A percentile compares a stretch with the other conserved stretches of the same genome.
phyloP scores from a whole-genome alignment of 2,113 vertebrate genomes.

The Labrus mixtus region DNA sequence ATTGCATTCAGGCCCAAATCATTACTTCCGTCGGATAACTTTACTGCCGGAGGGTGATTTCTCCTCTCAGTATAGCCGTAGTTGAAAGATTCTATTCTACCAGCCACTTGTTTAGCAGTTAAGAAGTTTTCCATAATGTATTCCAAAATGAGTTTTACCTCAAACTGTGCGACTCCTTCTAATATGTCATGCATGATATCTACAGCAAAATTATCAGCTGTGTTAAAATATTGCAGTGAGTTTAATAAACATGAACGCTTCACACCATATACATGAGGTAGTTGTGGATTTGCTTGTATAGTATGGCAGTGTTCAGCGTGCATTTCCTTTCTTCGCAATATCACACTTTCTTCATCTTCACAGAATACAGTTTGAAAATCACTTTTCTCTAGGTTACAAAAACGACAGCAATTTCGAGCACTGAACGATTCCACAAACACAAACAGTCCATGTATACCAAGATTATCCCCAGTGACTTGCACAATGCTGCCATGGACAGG shows the following conservation, averaged over 20 bases:
- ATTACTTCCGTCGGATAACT: slow-evolving; percentile 25
- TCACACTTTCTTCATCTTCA: slow-evolving; percentile 11
- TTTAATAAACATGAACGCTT: too few relatives aligned
- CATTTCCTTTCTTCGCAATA: slow-evolving; percentile 15
- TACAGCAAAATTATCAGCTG: too few relatives aligned
- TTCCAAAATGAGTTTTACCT: too few relatives aligned
- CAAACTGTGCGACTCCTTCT: too few relatives aligned
- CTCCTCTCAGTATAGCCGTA: background rate
- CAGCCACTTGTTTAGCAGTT: too few relatives aligned
- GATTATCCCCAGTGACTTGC: slow-evolving; percentile 21
- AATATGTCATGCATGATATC: too few relatives aligned
- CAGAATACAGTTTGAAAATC: slow-evolving; percentile 4
- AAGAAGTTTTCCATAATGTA: too few relatives aligned
- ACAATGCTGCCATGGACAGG: slow-evolving; percentile 1
- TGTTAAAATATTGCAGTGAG: too few relatives aligned
- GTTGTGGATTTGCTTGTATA: too few relatives aligned
- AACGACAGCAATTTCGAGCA: background rate
- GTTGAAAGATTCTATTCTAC: slow-evolving; percentile 14
- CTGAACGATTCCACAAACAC: slow-evolving; percentile 6
- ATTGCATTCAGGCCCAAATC: slow-evolving; percentile 49
- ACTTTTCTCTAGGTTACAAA: background rate
- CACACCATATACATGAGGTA: too few relatives aligned
- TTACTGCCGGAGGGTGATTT: background rate
- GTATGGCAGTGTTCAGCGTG: too few relatives aligned
- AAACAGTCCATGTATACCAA: slow-evolving; percentile 19